A percentile compares a stretch with the other conserved stretches of the same genome.
Evolutionary conservation across 2,113 vertebrate genomes (phyloP).

Genomic region (Cynocephalus volans): DNA sequence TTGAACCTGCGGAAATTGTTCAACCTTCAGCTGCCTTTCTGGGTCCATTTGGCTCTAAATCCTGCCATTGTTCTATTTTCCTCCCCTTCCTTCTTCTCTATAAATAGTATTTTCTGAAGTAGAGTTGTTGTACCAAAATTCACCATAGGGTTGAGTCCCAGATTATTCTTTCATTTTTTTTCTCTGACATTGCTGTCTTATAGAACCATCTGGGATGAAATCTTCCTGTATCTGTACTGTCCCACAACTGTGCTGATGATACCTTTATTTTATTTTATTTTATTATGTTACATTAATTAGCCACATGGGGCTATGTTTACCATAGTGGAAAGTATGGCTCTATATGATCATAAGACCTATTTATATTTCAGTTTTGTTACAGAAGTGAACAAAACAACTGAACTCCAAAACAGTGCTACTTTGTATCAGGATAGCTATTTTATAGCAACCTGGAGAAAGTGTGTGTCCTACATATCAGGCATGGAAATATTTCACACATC

Average conservation of each 20-base stretch:
- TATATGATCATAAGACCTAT: rapidly evolving
- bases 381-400: not conserved
- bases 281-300: not conserved
- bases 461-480: not conserved
- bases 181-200: not conserved
- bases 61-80: rapidly evolving
- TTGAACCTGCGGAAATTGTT: not conserved
- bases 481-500: not conserved
- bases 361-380: not conserved
- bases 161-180: not conserved
- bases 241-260: not conserved
- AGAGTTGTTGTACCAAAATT: not conserved
- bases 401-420: not conserved
- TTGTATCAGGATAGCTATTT: not conserved
- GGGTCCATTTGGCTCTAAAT: not conserved
- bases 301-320: not conserved
- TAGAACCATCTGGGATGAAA: not conserved
- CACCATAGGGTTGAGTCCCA: not conserved
- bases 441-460: not conserved
- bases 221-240: rapidly evolving
- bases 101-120: not conserved
- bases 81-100: not conserved
- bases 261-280: not conserved
- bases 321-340: not conserved
- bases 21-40: not conserved